These are phyloP conservation scores for Plodia interpunctella DNA, from an alignment of 1,140 invertebrate genomes.

Conservation along the genomic window DNA sequence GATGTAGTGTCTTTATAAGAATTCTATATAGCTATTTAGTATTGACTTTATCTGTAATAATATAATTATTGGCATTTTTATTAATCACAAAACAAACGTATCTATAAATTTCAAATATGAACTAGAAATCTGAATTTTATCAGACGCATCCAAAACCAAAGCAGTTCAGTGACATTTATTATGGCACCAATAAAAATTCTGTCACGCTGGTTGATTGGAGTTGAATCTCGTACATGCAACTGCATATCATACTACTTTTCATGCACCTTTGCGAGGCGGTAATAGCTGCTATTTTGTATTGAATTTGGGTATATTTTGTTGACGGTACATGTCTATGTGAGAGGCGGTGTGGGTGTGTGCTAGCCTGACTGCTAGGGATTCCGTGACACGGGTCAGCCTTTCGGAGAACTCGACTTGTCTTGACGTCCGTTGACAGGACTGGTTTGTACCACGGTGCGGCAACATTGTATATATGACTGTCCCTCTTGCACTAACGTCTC, in stretches of 20 bases:
- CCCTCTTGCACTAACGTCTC: slow-evolving; percentile 32
- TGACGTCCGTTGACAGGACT: slow-evolving; percentile 75
- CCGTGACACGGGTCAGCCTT: slow-evolving; percentile 75
- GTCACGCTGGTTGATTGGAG: slow-evolving; percentile 34
- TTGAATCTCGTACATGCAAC: neutral
- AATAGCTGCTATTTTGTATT: no score
- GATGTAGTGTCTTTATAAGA: no score
- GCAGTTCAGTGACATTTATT: slow-evolving; percentile 26
- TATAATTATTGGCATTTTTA: no score
- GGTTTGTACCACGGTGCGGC: slow-evolving; percentile 60
- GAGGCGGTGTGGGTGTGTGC: slow-evolving; percentile 42
- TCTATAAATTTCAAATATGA: neutral
- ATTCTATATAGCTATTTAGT: no score
- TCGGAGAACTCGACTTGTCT: slow-evolving; percentile 64
- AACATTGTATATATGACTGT: slow-evolving; percentile 57
- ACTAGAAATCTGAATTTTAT: slow-evolving; percentile 2
- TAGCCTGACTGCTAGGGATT: no score
- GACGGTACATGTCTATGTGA: slow-evolving; percentile 24
- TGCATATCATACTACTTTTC: neutral
- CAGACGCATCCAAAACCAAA: slow-evolving; percentile 13
- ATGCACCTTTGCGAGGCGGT: no score
- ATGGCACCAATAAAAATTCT: slow-evolving; percentile 38
- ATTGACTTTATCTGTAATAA: no score
- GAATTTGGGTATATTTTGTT: no score
- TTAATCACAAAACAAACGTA: neutral